Evolutionary conservation across 1,140 invertebrate genomes (phyloP).

Genomic region (Formica selysi): DNA sequence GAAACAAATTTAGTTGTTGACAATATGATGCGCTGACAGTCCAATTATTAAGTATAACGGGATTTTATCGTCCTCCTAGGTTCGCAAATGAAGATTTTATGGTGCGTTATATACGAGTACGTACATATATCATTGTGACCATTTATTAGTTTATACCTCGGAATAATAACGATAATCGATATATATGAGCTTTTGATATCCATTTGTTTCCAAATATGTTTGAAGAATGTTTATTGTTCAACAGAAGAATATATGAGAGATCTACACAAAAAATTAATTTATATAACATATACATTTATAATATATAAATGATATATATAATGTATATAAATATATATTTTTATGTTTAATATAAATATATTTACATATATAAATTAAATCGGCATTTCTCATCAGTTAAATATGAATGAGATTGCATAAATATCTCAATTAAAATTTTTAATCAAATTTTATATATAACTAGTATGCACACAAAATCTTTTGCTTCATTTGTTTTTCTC

Average conservation of each 20-base stretch:
- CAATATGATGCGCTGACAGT: conserved; percentile 14
- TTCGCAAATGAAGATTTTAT: conserved; percentile 21
- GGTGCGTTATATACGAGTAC: not conserved
- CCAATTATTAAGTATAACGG: conserved; percentile 61
- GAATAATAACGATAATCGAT: conserved; percentile 1
- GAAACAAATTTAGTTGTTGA: conserved; percentile 57
- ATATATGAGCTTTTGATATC: not conserved
- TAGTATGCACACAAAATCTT: not conserved
- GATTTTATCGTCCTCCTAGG: conserved; percentile 36
- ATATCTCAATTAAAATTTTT: conserved; percentile 36
- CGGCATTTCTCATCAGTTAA: not conserved
- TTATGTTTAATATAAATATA: no score
- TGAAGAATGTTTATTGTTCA: not conserved
- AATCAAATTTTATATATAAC: not conserved
- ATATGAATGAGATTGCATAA: not conserved
- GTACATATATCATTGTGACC: not conserved
- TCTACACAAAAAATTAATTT: not conserved
- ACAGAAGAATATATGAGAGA: not conserved
- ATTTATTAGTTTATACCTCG: not conserved
- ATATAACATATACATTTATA: not conserved
- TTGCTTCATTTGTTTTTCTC: not conserved
- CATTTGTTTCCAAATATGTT: not conserved
- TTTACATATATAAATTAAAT: not conserved
- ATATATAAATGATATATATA: not conserved
- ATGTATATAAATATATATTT: no score